Base-by-base conservation (phyloP, 2,797 vertebrate genomes). In the Acanthis flammea region DNA sequence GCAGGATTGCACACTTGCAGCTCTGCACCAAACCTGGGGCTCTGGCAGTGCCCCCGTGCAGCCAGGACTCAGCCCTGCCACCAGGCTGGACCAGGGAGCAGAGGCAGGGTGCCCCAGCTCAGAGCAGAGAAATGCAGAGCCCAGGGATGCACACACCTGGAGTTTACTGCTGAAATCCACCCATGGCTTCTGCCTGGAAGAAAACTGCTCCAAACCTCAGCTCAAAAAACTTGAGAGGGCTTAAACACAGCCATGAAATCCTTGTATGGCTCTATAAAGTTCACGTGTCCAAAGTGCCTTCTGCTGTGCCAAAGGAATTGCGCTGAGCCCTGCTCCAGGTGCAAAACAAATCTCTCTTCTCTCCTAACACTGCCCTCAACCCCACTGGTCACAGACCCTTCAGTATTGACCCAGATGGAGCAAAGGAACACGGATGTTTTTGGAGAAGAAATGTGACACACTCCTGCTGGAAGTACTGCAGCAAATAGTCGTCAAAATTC, bases 241-340 rank as follows among this genome's bases (percentile, higher is more conserved):
- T 60, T 30, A 63, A 63, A 57, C 3, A 37, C 7, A 57, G 28
- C 25, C 27, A 17, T 10, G 37, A 53, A 66, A 42, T 14, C 2
- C 0, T 11, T 67, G 7, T 25, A 3, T 10, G 31, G 4, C 27
- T 21, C n/a, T 19, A 1, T 14, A 10, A 23, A 22, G 9, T 35
- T 80, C 42, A 11, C 8, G 61, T 41, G 66, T 77, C 58, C 62
- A 19, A 10, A 7, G 4, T 4, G 7, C 28, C 30, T 47, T 30
- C 30, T 54, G 2, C 54, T 6, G 25, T 11, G 19, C 66, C 35
- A 35, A 8, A 9, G 25, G 67, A 30, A 37, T 5, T 41, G 51
- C 7, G n/a, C 67, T 47, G 55, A 76, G 21, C 51, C n/a, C 14
- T 3, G 1, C 35, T 35, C 25, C 37, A 53, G 53, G 19, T 21